Base-by-base conservation (phyloP, 2,113 vertebrate species). In the Pseudopodoces humilis region DNA sequence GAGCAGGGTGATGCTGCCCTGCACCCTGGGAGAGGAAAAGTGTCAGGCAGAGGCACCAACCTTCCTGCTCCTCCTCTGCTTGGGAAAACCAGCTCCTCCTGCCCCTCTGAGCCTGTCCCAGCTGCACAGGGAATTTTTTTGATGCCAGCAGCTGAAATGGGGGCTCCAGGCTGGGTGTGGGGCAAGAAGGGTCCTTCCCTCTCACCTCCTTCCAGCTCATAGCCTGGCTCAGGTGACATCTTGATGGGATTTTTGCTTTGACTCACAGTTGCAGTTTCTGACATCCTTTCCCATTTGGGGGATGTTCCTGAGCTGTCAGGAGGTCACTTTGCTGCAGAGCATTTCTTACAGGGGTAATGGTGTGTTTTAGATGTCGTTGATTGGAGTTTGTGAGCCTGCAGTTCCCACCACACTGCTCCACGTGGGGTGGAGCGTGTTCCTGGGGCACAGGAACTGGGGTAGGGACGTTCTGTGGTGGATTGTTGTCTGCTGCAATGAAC, bases 361-460 rank as follows among this genome's bases (percentile, higher is more conserved):
- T 2, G 1, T 46, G 46, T 3, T 87, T 87, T 80, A 50, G 30
- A 4, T 33, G 43, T 24, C 3, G 0, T 11, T 43, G 46, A 69
- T n/a, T 35, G 43, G 59, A 9, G 22, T 63, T 81, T 60, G 39
- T 63, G 47, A 37, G 71, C 33, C 80, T 76, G 62, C 62, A 75
- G n/a, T 28, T 72, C 63, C 55, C 86, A 46, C 10, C 59, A 15
- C 0, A 0, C 33, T 47, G 68, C 63, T 74, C 39, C 1, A 0
- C 1, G 19, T 43, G 64, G 31, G 50, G 31, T 70, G 28, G 30
- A 72, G 13, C 3, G 0, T 35, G 5, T 53, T 86, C 41, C 50
- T 1, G 2, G n/a, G 27, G 13, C 0, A 0, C 3, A 43, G 39
- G 53, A 31, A 13, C 49, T 47, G 30, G 39, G 13, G 1, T 15